phyloP scores from a whole-genome alignment of 2,888 invertebrate species.

The Ecliptopera silaceata region DNA sequence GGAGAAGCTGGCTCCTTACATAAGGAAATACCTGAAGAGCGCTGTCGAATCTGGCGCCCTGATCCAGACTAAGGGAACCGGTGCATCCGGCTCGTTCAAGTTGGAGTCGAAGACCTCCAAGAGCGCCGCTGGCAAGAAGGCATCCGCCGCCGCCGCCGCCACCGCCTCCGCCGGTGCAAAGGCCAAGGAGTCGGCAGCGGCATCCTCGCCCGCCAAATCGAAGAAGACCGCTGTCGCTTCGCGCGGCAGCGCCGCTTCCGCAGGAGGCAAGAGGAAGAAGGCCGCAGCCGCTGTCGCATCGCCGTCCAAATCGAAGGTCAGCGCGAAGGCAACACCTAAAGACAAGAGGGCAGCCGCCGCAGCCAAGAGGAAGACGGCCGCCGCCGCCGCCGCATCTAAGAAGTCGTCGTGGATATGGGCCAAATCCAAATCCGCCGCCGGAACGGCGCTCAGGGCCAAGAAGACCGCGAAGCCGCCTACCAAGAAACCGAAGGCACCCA shows the following conservation, averaged over 20 bases:
- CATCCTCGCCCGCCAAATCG: slow-evolving; percentile 32
- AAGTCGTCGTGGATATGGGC: slow-evolving; percentile 19
- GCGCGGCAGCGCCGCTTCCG: slow-evolving; percentile 24
- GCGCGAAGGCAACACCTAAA: slow-evolving; percentile 6
- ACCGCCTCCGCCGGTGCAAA: background rate
- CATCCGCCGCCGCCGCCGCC: slow-evolving; percentile 29
- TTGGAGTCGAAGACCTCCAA: slow-evolving; percentile 19
- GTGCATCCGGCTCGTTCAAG: slow-evolving; percentile 55
- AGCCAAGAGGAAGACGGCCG: slow-evolving; percentile 32
- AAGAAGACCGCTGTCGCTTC: slow-evolving; percentile 31
- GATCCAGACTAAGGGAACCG: slow-evolving; percentile 82
- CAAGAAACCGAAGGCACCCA: too few relatives aligned
- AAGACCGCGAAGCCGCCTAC: slow-evolving; percentile 74
- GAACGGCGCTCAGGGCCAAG: slow-evolving; percentile 84
- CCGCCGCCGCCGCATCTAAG: slow-evolving; percentile 5
- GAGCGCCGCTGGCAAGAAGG: slow-evolving; percentile 34
- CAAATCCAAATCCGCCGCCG: slow-evolving; percentile 22
- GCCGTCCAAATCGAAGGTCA: slow-evolving; percentile 26
- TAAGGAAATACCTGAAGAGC: slow-evolving; percentile 76
- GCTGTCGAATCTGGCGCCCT: slow-evolving; percentile 80
- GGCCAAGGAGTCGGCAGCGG: slow-evolving; percentile 39
- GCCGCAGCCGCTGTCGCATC: slow-evolving; percentile 44
- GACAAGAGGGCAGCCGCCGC: slow-evolving; percentile 36
- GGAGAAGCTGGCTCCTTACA: slow-evolving; percentile 82
- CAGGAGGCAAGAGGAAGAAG: slow-evolving; percentile 41